These are phyloP conservation scores for Lutjanus erythropterus DNA, from an alignment of 2,113 vertebrate genomes.

Conservation along the genomic window DNA sequence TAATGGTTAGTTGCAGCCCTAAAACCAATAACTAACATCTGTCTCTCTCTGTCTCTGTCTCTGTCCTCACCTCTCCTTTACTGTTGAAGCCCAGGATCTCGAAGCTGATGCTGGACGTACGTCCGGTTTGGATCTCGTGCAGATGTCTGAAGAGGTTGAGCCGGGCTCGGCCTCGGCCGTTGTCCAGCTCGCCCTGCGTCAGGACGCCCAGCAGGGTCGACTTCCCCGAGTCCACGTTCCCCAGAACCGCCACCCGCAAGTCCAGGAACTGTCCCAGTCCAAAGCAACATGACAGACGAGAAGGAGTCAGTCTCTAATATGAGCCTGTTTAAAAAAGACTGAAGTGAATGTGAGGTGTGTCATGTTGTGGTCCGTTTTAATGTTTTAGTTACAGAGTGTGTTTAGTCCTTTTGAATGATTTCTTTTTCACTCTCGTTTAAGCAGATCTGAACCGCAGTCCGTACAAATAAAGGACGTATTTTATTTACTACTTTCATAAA, in stretches of 20 bases:
- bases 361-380: neutral
- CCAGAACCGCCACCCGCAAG: conserved; percentile 95
- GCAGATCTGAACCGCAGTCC: too few relatives aligned
- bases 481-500: too few relatives aligned
- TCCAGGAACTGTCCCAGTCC: conserved; percentile 89
- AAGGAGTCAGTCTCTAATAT: neutral
- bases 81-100: conserved; percentile 99
- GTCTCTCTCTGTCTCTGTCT: neutral
- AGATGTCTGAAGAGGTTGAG: conserved; percentile 98
- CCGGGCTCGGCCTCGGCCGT: conserved; percentile 93
- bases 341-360: neutral
- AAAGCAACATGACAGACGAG: neutral
- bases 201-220: conserved; percentile 95
- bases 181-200: conserved; percentile 97
- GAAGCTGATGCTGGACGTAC: conserved; percentile 98
- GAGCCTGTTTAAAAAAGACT: neutral
- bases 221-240: conserved; percentile 97
- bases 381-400: too few relatives aligned
- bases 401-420: too few relatives aligned
- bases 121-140: conserved; percentile 97
- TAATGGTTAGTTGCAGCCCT: too few relatives aligned
- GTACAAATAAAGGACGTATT: too few relatives aligned
- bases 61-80: conserved; percentile 92
- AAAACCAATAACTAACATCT: neutral
- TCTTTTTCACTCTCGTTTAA: too few relatives aligned